Evolutionary conservation across 2,797 vertebrate species (phyloP).

Genomic region (Crotalus adamanteus): DNA sequence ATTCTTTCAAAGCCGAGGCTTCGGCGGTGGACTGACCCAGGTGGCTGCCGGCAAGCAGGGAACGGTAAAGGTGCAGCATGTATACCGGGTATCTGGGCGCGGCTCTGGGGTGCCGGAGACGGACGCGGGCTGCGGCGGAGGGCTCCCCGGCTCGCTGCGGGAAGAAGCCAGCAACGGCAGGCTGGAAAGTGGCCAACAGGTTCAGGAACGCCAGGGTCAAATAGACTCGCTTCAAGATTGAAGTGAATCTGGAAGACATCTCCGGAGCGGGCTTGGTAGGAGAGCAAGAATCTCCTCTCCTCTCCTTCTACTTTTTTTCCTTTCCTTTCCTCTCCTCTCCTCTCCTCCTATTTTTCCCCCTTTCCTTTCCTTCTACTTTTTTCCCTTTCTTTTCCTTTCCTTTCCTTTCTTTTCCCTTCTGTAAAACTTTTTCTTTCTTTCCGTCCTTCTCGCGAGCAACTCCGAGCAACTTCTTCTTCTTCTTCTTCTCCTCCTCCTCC

Average conservation of each 20-base stretch:
- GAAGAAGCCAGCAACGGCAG: background rate
- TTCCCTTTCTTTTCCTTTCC: no score
- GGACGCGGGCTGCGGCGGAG: background rate
- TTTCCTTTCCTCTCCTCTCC: no score
- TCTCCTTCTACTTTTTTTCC: background rate
- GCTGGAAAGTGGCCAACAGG: constrained; percentile 10
- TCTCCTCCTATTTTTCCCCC: no score
- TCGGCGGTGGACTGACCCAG: constrained; percentile 38
- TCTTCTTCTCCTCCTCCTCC: background rate
- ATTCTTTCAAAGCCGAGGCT: constrained; percentile 48
- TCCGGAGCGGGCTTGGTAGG: background rate
- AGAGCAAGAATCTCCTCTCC: background rate
- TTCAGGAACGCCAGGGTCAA: background rate
- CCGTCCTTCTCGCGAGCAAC: background rate
- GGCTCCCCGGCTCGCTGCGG: background rate
- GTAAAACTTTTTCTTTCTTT: background rate
- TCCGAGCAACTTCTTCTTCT: background rate
- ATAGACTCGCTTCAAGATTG: background rate
- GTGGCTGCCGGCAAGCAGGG: constrained; percentile 59
- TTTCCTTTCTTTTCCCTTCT: background rate
- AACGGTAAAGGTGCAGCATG: constrained; percentile 86
- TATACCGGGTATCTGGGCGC: constrained; percentile 70
- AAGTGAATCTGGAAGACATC: background rate
- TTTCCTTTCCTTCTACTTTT: no score
- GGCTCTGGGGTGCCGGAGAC: background rate